A percentile compares a stretch with the other conserved stretches of the same genome.
These are phyloP conservation scores for Lepidothrix coronata DNA, from an alignment of 2,113 vertebrate genomes.

Conservation along the genomic window DNA sequence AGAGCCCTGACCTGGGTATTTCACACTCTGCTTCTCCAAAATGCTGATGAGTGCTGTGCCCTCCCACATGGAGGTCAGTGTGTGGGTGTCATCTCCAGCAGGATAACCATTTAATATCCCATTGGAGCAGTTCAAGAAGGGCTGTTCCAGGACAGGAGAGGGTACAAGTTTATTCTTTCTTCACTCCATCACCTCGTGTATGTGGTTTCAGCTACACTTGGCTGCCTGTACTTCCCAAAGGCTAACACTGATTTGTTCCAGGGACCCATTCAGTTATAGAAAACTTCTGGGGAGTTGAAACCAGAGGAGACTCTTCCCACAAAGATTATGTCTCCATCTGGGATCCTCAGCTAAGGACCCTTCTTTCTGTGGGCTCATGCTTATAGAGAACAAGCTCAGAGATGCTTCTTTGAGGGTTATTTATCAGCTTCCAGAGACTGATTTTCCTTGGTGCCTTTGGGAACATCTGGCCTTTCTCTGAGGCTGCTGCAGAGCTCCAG, in stretches of 20 bases:
- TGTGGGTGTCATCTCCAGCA: background rate
- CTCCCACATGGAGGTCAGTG: background rate
- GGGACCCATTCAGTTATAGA: background rate
- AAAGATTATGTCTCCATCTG: background rate
- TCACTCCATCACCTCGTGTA: background rate
- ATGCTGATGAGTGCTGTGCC: background rate
- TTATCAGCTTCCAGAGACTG: background rate
- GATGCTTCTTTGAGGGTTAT: background rate
- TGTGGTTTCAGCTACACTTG: background rate
- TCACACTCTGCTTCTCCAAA: background rate
- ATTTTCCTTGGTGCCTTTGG: background rate
- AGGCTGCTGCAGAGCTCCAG: background rate
- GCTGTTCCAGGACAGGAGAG: background rate
- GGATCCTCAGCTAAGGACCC: background rate
- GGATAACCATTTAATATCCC: background rate
- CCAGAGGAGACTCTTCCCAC: background rate
- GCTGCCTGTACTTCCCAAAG: background rate
- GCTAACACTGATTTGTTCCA: background rate
- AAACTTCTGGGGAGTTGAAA: background rate
- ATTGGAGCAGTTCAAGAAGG: background rate
- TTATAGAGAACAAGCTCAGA: background rate
- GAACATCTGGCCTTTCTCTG: background rate
- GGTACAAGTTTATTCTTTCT: background rate
- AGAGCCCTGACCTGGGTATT: background rate
- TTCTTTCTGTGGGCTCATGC: rapidly evolving